Evolutionary conservation across 2,888 invertebrate species (phyloP).

Genomic region (Lathronympha strigana): DNA sequence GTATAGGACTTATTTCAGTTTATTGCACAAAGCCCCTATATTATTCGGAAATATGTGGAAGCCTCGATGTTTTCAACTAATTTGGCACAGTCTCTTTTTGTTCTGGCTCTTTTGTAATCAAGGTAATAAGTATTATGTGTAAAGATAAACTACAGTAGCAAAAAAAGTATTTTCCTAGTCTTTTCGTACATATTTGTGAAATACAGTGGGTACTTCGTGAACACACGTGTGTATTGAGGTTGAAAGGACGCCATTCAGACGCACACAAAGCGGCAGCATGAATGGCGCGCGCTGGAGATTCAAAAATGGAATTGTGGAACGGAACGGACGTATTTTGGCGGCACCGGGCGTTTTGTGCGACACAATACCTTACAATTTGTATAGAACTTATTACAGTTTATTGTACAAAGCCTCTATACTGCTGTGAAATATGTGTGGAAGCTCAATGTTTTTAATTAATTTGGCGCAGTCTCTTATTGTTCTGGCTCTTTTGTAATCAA

Average conservation of each 20-base stretch:
- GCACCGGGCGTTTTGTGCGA: conserved; percentile 54
- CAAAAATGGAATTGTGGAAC: conserved; percentile 56
- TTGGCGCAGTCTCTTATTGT: neutral
- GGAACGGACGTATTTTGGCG: conserved; percentile 58
- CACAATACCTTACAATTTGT: conserved; percentile 54
- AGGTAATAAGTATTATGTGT: too few relatives aligned
- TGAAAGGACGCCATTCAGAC: conserved; percentile 32
- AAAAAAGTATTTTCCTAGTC: neutral
- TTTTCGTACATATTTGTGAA: conserved; percentile 15
- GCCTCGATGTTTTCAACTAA: too few relatives aligned
- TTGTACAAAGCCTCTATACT: conserved; percentile 47
- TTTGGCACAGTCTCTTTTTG: too few relatives aligned
- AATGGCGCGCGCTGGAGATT: conserved; percentile 54
- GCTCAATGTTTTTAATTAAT: conserved; percentile 7
- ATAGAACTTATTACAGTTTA: conserved; percentile 59
- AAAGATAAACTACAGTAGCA: too few relatives aligned
- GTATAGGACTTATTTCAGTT: conserved; percentile 58
- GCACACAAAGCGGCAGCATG: conserved; percentile 48
- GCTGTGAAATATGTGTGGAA: conserved; percentile 32
- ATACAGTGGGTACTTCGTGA: neutral
- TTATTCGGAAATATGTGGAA: too few relatives aligned
- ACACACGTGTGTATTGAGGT: neutral
- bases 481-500: neutral
- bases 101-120: too few relatives aligned
- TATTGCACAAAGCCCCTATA: too few relatives aligned